Evolutionary conservation across 2,113 vertebrate species (phyloP).

Genomic region (Channa maculata): DNA sequence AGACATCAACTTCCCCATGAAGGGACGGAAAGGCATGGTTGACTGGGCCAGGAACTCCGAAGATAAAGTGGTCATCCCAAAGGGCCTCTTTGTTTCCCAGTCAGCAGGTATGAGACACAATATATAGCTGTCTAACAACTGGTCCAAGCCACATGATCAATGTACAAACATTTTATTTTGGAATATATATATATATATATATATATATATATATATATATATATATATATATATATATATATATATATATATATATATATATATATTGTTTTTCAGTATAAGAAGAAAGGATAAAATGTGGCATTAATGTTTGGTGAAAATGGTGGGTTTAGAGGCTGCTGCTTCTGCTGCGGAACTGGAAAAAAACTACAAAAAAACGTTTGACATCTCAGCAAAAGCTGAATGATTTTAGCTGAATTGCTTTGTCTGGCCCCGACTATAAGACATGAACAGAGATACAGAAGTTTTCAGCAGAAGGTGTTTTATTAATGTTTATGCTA

Average conservation of each 20-base stretch:
- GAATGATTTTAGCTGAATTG: constrained; percentile 33
- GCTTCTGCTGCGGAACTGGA: constrained; percentile 6
- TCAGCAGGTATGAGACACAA: constrained; percentile 88
- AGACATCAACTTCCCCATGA: constrained; percentile 99
- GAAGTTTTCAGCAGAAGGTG: constrained; percentile 4
- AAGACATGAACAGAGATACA: constrained; percentile 8
- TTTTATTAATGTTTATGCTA: constrained; percentile 14
- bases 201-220: too few species aligned
- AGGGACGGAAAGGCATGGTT: constrained; percentile 99
- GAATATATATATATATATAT: background rate
- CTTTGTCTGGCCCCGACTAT: constrained; percentile 25
- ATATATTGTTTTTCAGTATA: too few species aligned
- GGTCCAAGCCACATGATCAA: background rate
- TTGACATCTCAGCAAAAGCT: constrained; percentile 38
- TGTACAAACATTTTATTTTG: background rate
- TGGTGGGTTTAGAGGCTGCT: constrained; percentile 22
- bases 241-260: too few species aligned
- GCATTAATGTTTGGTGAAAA: constrained; percentile 19
- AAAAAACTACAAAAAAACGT: constrained; percentile 27
- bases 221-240: too few species aligned
- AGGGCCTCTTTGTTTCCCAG: constrained; percentile 94
- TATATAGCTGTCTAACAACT: background rate
- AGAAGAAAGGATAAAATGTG: background rate
- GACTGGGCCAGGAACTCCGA: constrained; percentile 99
- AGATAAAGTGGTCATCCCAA: constrained; percentile 97